These are phyloP conservation scores for Acomys russatus DNA, from an alignment of 2,797 vertebrate species.

Conservation along the genomic window DNA sequence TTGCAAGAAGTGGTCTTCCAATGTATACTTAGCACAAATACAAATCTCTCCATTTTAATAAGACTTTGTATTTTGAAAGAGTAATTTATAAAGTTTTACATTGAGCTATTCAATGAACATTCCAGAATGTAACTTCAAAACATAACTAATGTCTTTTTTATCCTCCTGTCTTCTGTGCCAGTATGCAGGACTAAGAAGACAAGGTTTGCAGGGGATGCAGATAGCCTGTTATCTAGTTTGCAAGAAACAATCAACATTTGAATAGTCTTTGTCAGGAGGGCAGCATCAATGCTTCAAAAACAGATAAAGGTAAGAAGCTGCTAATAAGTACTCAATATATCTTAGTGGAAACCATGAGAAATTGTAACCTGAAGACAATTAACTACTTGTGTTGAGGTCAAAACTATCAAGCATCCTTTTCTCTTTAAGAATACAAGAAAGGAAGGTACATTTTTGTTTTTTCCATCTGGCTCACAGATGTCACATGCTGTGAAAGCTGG, in stretches of 20 bases:
- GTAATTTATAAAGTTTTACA: not conserved
- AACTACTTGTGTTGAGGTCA: slow-evolving; percentile 57
- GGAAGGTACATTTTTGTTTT: slow-evolving; percentile 56
- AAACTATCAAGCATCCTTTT: slow-evolving; percentile 72
- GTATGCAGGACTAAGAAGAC: not conserved
- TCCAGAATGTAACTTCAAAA: not conserved
- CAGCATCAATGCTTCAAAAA: slow-evolving; percentile 60
- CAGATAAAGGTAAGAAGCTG: not conserved
- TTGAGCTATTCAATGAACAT: slow-evolving; percentile 4
- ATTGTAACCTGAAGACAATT: not conserved
- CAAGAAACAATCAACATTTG: slow-evolving; percentile 43
- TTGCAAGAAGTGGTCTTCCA: slow-evolving; percentile 30
- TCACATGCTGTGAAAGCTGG: slow-evolving; percentile 44
- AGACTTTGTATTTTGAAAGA: not conserved
- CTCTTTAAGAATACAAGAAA: slow-evolving; percentile 67
- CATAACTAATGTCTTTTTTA: not conserved
- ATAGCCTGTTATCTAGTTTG: not conserved
- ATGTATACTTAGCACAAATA: not conserved
- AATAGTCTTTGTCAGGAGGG: not conserved
- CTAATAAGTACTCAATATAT: slow-evolving; percentile 34
- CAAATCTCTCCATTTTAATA: not conserved
- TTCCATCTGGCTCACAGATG: slow-evolving; percentile 75
- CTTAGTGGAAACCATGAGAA: slow-evolving; percentile 41
- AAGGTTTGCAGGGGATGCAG: not conserved
- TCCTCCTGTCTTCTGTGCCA: not conserved